A percentile compares a stretch with the other conserved stretches of the same genome.
phyloP scores from a whole-genome alignment of 2,797 vertebrate species.

The Falco berigora region DNA sequence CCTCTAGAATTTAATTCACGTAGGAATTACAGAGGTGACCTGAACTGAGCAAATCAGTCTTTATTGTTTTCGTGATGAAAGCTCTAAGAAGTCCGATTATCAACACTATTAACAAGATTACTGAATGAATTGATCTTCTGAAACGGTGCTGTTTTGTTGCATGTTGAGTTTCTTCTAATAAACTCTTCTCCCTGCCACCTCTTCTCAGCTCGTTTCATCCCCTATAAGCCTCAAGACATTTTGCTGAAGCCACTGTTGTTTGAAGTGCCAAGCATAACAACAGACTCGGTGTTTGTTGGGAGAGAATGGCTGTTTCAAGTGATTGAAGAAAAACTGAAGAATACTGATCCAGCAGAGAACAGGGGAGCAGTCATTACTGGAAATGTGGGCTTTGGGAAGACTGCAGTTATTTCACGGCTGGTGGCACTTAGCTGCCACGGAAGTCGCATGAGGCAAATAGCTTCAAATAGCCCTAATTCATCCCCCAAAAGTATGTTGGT shows the following conservation, averaged over 20 bases:
- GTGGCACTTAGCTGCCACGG: constrained; percentile 98
- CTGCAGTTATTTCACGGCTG: constrained; percentile 89
- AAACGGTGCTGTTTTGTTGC: background rate
- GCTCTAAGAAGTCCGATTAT: background rate
- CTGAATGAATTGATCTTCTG: background rate
- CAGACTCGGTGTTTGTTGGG: constrained; percentile 95
- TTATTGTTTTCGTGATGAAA: background rate
- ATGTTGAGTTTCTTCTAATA: background rate
- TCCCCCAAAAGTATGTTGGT: constrained; percentile 83
- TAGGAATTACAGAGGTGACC: background rate
- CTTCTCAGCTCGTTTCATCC: constrained; percentile 84
- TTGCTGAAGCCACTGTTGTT: constrained; percentile 96
- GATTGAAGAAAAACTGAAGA: constrained; percentile 84
- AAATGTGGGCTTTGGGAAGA: constrained; percentile 95
- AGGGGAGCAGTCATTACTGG: constrained; percentile 86
- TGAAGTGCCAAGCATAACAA: constrained; percentile 98
- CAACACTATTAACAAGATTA: background rate
- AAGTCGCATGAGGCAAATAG: constrained; percentile 96
- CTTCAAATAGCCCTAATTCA: constrained; percentile 86
- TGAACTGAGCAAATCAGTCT: background rate
- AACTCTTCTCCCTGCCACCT: background rate
- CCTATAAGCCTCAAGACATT: constrained; percentile 96
- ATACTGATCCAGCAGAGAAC: constrained; percentile 72
- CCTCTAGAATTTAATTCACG: background rate
- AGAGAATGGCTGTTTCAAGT: constrained; percentile 93